Conservation (phyloP, 1,140 invertebrate genomes). For the Nasonia longicornis region DNA sequence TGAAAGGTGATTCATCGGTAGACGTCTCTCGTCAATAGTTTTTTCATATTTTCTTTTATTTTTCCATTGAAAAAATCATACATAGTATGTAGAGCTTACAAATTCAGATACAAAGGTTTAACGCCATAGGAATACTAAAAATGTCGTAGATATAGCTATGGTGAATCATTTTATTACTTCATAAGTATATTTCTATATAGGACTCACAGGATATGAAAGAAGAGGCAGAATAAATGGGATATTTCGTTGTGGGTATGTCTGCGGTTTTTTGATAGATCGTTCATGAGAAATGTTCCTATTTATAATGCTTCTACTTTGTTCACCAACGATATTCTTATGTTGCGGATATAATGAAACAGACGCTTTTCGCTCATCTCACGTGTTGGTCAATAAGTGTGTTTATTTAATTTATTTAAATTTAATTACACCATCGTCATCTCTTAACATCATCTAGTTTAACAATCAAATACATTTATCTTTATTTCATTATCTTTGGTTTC, state of each 20-base stretch:
- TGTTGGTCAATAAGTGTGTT: conserved; percentile 17
- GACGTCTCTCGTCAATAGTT: neutral
- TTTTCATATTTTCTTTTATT: conserved; percentile 10
- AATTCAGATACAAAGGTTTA: conserved; percentile 34
- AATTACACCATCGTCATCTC: neutral
- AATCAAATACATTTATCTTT: conserved; percentile 37
- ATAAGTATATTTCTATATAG: neutral
- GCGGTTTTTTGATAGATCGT: neutral
- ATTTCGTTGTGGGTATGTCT: neutral
- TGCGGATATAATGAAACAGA: neutral
- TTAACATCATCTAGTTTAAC: conserved; percentile 19
- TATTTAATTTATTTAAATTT: conserved; percentile 1
- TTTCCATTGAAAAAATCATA: conserved; percentile 34
- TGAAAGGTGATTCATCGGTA: neutral
- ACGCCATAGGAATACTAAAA: conserved; percentile 1
- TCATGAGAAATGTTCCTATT: neutral
- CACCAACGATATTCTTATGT: neutral
- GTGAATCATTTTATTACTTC: neutral
- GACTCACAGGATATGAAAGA: neutral
- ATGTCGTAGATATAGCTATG: neutral
- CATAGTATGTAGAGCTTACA: neutral
- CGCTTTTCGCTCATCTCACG: neutral
- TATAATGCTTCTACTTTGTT: neutral
- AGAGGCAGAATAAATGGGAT: neutral
- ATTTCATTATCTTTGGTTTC: neutral